Conservation (phyloP, 2,888 invertebrate genomes). For the Sisyra nigra region DNA sequence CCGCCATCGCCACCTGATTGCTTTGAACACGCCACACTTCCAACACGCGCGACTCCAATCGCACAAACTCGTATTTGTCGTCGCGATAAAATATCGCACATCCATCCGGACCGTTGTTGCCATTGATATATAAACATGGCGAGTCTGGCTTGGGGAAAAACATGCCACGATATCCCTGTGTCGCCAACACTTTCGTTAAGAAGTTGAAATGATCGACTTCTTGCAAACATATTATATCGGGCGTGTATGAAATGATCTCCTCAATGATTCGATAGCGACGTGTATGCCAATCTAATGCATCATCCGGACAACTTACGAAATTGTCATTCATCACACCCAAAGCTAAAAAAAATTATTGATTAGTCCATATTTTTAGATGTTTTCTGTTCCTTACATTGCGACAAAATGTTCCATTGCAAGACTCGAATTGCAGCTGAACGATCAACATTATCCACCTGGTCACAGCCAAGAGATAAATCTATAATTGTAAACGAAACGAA, state of each 20-base stretch:
- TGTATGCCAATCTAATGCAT: slow-evolving; percentile 51
- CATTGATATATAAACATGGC: slow-evolving; percentile 52
- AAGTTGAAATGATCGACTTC: slow-evolving; percentile 63
- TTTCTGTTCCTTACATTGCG: slow-evolving; percentile 50
- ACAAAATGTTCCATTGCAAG: slow-evolving; percentile 55
- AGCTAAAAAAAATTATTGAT: slow-evolving; percentile 34
- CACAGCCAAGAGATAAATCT: slow-evolving; percentile 19
- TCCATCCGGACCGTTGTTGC: slow-evolving; percentile 63
- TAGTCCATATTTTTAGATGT: neutral
- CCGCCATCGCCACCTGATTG: slow-evolving; percentile 50
- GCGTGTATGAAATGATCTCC: slow-evolving; percentile 49
- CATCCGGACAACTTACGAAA: slow-evolving; percentile 51
- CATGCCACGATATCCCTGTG: slow-evolving; percentile 48
- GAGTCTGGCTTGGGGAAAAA: slow-evolving; percentile 66
- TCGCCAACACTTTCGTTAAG: slow-evolving; percentile 39
- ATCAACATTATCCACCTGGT: slow-evolving; percentile 30
- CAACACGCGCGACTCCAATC: slow-evolving; percentile 38
- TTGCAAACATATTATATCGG: slow-evolving; percentile 57
- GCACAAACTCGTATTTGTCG: slow-evolving; percentile 41
- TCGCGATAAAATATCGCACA: slow-evolving; percentile 58
- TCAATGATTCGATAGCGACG: slow-evolving; percentile 50
- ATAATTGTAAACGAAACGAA: neutral
- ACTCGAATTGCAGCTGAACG: slow-evolving; percentile 35
- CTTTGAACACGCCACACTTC: slow-evolving; percentile 60
- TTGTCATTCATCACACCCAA: slow-evolving; percentile 53